Evolutionary conservation across 2,797 vertebrate species (phyloP), one percentile per base, ranked within the genome.

Genomic region (Triplophysa bombifrons): DNA sequence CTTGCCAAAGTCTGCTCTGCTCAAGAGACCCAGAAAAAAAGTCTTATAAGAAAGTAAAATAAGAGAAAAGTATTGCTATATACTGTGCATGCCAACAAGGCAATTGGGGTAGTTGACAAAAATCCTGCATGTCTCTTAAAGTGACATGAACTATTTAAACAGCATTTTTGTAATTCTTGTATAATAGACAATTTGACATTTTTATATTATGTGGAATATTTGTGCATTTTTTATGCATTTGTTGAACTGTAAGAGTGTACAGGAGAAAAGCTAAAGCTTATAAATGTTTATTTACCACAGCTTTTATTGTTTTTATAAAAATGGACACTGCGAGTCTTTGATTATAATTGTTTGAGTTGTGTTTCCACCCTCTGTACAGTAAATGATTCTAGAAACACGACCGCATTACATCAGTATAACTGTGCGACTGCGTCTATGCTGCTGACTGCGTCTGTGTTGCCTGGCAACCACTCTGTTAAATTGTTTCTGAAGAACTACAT

Each of bases 21-120:
- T 76, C 48, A 20, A 44, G 34, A 74, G 58, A 65, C 64, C 22
- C 17, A n/a, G 55, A 63, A n/a, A 53, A 51, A 56, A 48, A 56
- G 34, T 38, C 4, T 38, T 38, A 8, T 38, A 38, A 48, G 72
- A 0, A 25, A 8, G 20, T 19, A 7, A 8, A 38, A 38, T 38
- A 38, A 38, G 34, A 38, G 5, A 34, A 34, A 19, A 11, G 16
- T 30, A 12, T 19, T 19, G 9, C 60, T 17, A 41, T 48, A 4
- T 30, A 64, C 34, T 64, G 3, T 38, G 41, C 19, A 64, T 64
- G 34, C 2, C 7, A 60, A 20, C 20, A 58, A 4, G 22, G 16
- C 4, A 27, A 58, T 81, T 30, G 14, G 7, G 34, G 34, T 38
- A 38, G 34, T 38, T 38, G 56, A 60, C 58, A 27, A 60, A 60